Conservation (phyloP, 37 sponge, comb jelly and placozoan genomes). For the Aplysina aerophoba region DNA sequence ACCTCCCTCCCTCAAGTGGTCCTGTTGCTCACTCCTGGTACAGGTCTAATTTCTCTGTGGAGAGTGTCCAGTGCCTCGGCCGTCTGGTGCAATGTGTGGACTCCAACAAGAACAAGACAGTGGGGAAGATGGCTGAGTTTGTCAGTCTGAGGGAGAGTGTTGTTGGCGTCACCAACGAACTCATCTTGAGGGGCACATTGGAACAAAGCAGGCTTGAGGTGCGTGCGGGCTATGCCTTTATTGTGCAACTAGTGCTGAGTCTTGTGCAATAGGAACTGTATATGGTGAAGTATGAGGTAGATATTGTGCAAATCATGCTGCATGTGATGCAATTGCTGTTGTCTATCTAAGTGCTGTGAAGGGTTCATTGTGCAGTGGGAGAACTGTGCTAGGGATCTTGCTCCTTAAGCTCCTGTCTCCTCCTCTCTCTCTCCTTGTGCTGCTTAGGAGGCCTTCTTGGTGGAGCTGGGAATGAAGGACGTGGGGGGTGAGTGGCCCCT, state of each 20-base stretch:
- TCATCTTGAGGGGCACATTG: neutral
- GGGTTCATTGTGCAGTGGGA: too few relatives aligned
- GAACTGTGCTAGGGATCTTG: too few relatives aligned
- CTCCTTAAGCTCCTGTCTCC: neutral
- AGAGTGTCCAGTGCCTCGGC: slow-evolving; percentile 3
- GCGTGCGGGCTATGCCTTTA: neutral
- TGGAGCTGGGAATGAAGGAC: slow-evolving; percentile 63
- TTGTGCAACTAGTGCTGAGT: too few relatives aligned
- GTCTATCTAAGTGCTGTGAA: too few relatives aligned
- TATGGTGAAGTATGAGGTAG: too few relatives aligned
- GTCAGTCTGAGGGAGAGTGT: neutral
- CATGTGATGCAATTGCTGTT: too few relatives aligned
- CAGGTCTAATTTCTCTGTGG: neutral
- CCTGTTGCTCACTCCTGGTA: too few relatives aligned
- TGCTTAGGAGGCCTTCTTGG: slow-evolving; percentile 51
- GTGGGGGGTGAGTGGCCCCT: slow-evolving; percentile 72
- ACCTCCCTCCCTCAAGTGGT: too few relatives aligned
- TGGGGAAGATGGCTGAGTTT: neutral
- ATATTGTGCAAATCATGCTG: too few relatives aligned
- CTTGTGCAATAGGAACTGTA: too few relatives aligned
- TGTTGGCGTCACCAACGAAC: neutral
- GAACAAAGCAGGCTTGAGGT: neutral
- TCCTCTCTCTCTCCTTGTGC: neutral
- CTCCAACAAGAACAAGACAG: slow-evolving; percentile 8
- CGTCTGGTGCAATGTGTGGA: neutral